Percentiles rank a stretch among this genome's conserved stretches.
These are phyloP conservation scores for Poecile atricapillus DNA, from an alignment of 2,113 vertebrate genomes.

Conservation along the genomic window DNA sequence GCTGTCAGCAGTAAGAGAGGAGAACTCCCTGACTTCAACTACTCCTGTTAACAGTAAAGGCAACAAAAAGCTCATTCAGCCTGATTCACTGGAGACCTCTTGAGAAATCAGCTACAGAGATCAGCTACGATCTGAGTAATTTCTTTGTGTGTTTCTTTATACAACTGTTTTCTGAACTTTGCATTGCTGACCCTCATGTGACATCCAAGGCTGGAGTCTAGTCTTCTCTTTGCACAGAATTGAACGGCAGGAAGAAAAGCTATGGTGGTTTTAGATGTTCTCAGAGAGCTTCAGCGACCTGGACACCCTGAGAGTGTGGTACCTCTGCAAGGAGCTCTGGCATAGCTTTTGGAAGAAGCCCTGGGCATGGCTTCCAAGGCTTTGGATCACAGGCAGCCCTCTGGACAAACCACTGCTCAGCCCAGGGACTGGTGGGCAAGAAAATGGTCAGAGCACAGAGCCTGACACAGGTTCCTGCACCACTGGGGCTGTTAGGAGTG, in stretches of 20 bases:
- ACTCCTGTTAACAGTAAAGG: constrained; percentile 14
- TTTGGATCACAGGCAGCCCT: not conserved
- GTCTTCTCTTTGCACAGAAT: not conserved
- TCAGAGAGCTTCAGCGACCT: not conserved
- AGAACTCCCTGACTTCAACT: constrained; percentile 35
- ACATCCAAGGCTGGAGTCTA: not conserved
- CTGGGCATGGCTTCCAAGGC: not conserved
- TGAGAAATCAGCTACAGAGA: constrained; percentile 14
- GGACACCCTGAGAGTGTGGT: not conserved
- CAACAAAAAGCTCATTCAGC: constrained; percentile 44
- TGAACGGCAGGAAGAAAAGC: not conserved
- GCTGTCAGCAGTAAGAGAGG: constrained; percentile 37
- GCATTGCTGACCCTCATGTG: not conserved
- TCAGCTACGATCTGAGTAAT: not conserved
- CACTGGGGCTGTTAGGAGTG: rapidly evolving
- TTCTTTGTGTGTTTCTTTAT: constrained; percentile 27
- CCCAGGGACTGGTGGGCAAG: not conserved
- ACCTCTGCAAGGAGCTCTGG: not conserved
- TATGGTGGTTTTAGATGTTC: not conserved
- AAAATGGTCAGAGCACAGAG: not conserved
- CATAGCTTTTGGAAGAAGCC: not conserved
- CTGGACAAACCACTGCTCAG: not conserved
- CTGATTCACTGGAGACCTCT: constrained; percentile 10
- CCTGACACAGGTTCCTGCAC: not conserved
- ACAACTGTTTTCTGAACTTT: constrained; percentile 24